These are phyloP conservation scores for Motacilla tschutschensis DNA, from an alignment of 2,113 vertebrate genomes.

Conservation along the genomic window DNA sequence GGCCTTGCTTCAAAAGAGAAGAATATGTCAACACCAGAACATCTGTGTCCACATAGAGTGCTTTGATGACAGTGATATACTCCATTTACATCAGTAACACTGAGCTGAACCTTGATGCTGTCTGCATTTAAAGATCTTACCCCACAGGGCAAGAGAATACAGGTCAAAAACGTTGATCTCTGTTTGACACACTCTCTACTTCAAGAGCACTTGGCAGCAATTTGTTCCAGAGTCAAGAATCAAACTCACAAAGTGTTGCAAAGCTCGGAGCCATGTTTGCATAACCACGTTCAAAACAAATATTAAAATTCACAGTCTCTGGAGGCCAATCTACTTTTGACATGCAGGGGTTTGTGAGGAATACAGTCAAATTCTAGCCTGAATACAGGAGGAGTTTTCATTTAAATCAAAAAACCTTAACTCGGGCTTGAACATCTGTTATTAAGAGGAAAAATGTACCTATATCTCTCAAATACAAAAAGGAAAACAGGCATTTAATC, in stretches of 20 bases:
- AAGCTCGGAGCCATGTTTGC: conserved; percentile 29
- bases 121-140: conserved; percentile 57
- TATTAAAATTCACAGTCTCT: conserved; percentile 34
- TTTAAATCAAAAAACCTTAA: not conserved
- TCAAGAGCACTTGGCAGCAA: conserved; percentile 55
- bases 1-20: conserved; percentile 49
- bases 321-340: conserved; percentile 1
- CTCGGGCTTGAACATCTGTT: not conserved
- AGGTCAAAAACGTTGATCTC: conserved; percentile 53
- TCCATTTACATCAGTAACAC: conserved; percentile 53
- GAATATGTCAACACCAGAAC: conserved; percentile 54
- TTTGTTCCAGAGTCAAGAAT: conserved; percentile 55
- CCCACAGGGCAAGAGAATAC: conserved; percentile 53
- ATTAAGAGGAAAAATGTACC: not conserved
- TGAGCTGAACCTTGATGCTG: conserved; percentile 44
- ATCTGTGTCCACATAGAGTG: conserved; percentile 31
- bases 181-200: conserved; percentile 36
- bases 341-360: not conserved
- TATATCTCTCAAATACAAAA: not conserved
- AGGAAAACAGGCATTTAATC: not conserved
- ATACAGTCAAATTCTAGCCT: not conserved
- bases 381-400: not conserved
- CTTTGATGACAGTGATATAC: conserved; percentile 56
- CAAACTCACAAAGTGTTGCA: conserved; percentile 3
- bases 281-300: conserved; percentile 37